phyloP scores from a whole-genome alignment of 1,140 invertebrate genomes.

The Lerema accius region DNA sequence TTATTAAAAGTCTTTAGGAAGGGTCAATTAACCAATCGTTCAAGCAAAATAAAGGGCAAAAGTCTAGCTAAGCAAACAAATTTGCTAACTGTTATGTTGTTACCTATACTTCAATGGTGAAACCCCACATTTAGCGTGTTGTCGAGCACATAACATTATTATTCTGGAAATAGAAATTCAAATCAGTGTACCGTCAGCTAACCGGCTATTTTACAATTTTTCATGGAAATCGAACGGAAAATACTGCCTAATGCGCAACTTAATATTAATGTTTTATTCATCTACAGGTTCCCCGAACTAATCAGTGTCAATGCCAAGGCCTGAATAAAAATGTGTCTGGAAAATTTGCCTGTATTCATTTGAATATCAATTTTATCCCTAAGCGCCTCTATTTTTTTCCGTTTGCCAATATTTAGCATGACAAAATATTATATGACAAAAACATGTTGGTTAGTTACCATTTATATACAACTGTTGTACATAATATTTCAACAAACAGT shows the following conservation, averaged over 20 bases:
- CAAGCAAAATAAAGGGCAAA: too few relatives aligned
- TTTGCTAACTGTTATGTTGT: too few relatives aligned
- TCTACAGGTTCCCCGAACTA: conserved; percentile 53
- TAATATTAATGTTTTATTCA: conserved; percentile 56
- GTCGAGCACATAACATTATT: background rate
- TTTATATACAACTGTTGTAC: too few relatives aligned
- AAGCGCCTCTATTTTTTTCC: conserved; percentile 13
- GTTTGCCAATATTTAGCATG: background rate
- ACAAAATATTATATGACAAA: too few relatives aligned
- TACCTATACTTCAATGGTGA: too few relatives aligned
- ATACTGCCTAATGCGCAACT: conserved; percentile 14
- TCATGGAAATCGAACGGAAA: conserved; percentile 59
- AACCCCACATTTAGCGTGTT: background rate
- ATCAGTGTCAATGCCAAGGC: conserved; percentile 71
- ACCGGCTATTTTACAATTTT: conserved; percentile 34
- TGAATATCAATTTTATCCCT: conserved; percentile 37
- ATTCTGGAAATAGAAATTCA: conserved; percentile 15
- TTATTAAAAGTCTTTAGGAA: too few relatives aligned
- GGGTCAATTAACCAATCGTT: too few relatives aligned
- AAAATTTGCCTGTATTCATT: conserved; percentile 35
- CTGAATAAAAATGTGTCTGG: conserved; percentile 37
- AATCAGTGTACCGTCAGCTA: conserved; percentile 29
- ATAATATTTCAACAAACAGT: too few relatives aligned
- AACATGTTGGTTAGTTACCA: too few relatives aligned
- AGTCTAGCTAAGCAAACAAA: too few relatives aligned